A percentile compares a stretch with the other conserved stretches of the same genome.
Conservation (phyloP, 2,888 invertebrate species). For the Meganola albula region DNA sequence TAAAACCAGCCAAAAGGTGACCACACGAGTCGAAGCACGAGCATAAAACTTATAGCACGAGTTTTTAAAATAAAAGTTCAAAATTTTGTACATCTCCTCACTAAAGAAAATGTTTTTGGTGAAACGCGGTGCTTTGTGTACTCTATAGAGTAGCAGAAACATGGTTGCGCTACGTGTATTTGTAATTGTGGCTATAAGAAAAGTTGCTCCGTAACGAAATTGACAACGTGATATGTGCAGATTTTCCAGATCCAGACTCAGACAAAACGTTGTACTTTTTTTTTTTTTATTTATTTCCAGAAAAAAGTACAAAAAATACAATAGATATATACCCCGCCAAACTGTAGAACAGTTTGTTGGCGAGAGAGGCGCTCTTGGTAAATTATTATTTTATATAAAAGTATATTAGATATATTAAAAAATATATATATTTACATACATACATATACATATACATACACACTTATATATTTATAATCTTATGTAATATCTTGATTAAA, state of each 20-base stretch:
- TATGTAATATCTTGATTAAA: no score
- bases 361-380: no score
- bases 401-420: no score
- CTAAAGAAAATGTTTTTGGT: constrained; percentile 19
- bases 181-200: background rate
- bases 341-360: no score
- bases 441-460: no score
- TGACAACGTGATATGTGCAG: background rate
- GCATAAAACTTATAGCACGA: no score
- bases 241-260: background rate
- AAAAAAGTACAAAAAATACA: no score
- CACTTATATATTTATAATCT: no score
- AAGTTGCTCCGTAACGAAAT: background rate
- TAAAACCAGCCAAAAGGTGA: constrained; percentile 11
- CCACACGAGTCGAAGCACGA: constrained; percentile 20
- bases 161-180: constrained; percentile 2
- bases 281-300: no score
- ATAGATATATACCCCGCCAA: no score
- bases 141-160: constrained; percentile 10
- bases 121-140: constrained; percentile 2
- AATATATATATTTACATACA: no score
- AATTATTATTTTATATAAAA: no score
- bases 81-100: constrained; percentile 18
- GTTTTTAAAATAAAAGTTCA: constrained; percentile 20
- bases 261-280: background rate